Evolutionary conservation across 2,888 invertebrate species (phyloP), one percentile per base, ranked within the genome.

Genomic region (Synergus itoensis): DNA sequence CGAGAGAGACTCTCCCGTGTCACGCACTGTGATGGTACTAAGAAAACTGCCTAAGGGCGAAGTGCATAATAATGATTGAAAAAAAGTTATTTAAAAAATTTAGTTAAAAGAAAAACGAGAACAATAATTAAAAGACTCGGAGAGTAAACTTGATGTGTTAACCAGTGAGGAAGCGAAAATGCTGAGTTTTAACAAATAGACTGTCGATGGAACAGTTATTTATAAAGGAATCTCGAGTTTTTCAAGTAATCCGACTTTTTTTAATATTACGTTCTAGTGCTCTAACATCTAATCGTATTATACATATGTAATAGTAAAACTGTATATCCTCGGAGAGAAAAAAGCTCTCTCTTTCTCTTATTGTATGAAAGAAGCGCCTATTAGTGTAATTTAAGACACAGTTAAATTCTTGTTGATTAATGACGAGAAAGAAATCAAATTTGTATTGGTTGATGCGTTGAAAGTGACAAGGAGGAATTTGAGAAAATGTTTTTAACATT

Each of bases 21-120:
- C 80, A 79, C 84, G 81, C 86, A 87, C 85, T 88, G 88, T 87
- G 89, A 89, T 88, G 90, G 89, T 89, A 85, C 87, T 89, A 88
- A 89, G 82, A 69, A 69, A 73, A 36, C 86, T 88, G 88, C 87
- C 87, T 80, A 86, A 83, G 87, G 89, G 90, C 83, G 82, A 90
- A 89, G 91, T 90, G 90, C 90, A 90, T 90, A 90, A 90, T 90
- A 90, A 64, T 79, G 63, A 75, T 79, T 40, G 73, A 57, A 41
- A 41, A 78, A 78, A 40, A 73, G 67, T 75, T 79, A 57, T 79
- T 80, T 75, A 41, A 79, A 80, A 21, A 75, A 12, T 40, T 65
- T 65, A 65, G 41, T 41, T 40, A n/a, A 41, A 41, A 65, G n/a
- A 28, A 79, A 79, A 77, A n/a, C 18, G 9, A 57, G 53, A 18